Evolutionary conservation across 2,888 invertebrate genomes (phyloP).

Genomic region (Octodonta nipae): DNA sequence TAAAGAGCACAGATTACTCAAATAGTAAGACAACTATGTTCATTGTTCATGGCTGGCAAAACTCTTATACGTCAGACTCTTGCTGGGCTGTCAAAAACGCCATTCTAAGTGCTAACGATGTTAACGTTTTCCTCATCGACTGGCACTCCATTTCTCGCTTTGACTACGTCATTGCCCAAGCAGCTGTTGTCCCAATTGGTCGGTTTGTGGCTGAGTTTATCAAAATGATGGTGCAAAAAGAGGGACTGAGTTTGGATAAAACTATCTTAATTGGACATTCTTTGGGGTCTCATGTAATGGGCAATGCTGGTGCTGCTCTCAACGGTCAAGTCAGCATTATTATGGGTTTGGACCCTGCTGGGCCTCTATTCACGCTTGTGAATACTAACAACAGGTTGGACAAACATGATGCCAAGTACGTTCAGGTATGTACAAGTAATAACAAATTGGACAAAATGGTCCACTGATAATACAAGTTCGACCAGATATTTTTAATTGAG

Average conservation of each 20-base stretch:
- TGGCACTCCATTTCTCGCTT: slow-evolving; percentile 20
- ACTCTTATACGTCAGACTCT: slow-evolving; percentile 17
- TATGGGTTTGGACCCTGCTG: slow-evolving; percentile 29
- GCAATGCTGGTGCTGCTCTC: slow-evolving; percentile 15
- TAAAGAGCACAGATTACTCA: slow-evolving; percentile 19
- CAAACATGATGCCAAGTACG: slow-evolving; percentile 24
- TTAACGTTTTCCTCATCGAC: slow-evolving; percentile 29
- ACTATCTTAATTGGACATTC: slow-evolving; percentile 16
- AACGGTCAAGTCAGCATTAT: slow-evolving; percentile 20
- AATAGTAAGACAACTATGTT: slow-evolving; percentile 18
- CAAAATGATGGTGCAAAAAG: not conserved
- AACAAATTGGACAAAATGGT: too few species aligned
- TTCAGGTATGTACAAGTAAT: slow-evolving; percentile 23
- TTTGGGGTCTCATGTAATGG: slow-evolving; percentile 28
- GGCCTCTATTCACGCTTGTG: slow-evolving; percentile 20
- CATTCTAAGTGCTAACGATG: slow-evolving; percentile 17
- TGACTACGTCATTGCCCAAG: slow-evolving; percentile 14
- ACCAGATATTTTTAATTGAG: not conserved
- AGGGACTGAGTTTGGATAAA: slow-evolving; percentile 5
- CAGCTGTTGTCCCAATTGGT: slow-evolving; percentile 19
- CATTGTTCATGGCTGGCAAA: slow-evolving; percentile 28
- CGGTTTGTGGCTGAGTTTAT: slow-evolving; percentile 13
- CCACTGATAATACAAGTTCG: too few species aligned
- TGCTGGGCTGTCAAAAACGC: slow-evolving; percentile 17
- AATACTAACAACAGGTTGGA: slow-evolving; percentile 25